Evolutionary conservation across 2,113 vertebrate species (phyloP), one percentile per base, ranked within the genome.

Genomic region (Gnathonemus echidnorhynchus): DNA sequence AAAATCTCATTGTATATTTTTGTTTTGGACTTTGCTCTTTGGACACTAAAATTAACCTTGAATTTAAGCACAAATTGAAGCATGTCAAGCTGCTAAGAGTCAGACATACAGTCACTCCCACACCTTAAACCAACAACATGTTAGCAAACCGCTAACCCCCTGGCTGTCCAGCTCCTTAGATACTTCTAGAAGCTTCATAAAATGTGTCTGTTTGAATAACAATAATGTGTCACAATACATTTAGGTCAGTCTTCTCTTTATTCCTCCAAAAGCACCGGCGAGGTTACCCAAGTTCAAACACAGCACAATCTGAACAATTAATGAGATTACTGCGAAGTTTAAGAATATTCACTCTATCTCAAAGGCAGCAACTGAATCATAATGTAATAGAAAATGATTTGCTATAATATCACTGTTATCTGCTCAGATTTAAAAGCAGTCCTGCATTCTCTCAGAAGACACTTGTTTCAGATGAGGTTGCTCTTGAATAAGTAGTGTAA

Each of bases 161-260:
- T 35, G n/a, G 27, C 15, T 53, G 83, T n/a, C 46, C 27, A 27
- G 21, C 35, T 11, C 11, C 52, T 86, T 89, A 80, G 13, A 83
- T 19, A 42, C 77, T 86, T 85, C 74, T 84, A 48, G 5, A 45
- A 62, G 49, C 74, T 58, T 46, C n/a, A 46, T 74, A 89, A 84
- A 39, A 53, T 84, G 49, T 35, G 21, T 53, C 66, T 80, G 46
- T 74, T 49, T 15, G 13, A 66, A 58, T 89, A 48, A 89, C 77
- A 86, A 52, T 62, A 62, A 89, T 58, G 53, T 89, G 52, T 24
- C 56, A 58, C 45, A 24, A 89, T 62, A 62, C 83, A 89, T 89
- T 89, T 77, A 48, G 89, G 89, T 58, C 80, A 89, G 39, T 62
- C 50, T 85, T 39, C 42, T 85, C 77, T 53, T 52, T 86, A 89